Evolutionary conservation across 2,888 invertebrate genomes (phyloP), one percentile per base, ranked within the genome.

Genomic region (Drosophila quinaria): DNA sequence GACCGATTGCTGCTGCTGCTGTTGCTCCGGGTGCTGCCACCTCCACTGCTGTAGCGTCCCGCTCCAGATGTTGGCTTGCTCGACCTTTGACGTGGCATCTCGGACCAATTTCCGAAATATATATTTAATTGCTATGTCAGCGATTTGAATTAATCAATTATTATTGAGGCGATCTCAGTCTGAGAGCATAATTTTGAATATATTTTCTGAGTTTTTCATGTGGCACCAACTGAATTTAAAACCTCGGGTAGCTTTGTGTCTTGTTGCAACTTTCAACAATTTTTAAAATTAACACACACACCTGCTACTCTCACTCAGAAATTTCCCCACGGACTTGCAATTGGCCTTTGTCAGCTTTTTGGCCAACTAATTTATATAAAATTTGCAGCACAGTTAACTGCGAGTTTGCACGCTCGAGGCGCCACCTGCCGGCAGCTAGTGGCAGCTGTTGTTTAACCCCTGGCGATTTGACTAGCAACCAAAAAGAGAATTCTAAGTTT

Each of bases 41-140:
- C 25, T 25, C 25, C 25, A 22, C 17, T 55, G 11, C 47, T 56
- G 3, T 41, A 29, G 6, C 74, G 55, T 9, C 31, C 31, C 1
- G 68, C 41, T 15, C 52, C 60, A 10, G 50, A 11, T 13, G 58
- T 22, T 42, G 56, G 8, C 33, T 19, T 66, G 22, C 70, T 70
- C 37, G 87, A 74, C 5, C 79, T 80, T 58, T 81, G 78, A 19
- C 87, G 87, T 17, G 82, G 81, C 84, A 87, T 85, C 22, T 66
- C 67, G 3, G 2, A 19, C 3, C 1, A 41, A n/a, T 19, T 22
- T 39, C 15, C 50, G 35, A 39, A 49, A 31, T 55, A 11, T 52
- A 4, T 63, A 42, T 19, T 5, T 5, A n/a, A 33, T n/a, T 1
- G 22, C 44, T 51, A 15, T 41, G 9, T 35, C 17, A 46, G 46